These are phyloP conservation scores for Nannospalax galili DNA, from an alignment of 2,113 vertebrate genomes.

Conservation along the genomic window DNA sequence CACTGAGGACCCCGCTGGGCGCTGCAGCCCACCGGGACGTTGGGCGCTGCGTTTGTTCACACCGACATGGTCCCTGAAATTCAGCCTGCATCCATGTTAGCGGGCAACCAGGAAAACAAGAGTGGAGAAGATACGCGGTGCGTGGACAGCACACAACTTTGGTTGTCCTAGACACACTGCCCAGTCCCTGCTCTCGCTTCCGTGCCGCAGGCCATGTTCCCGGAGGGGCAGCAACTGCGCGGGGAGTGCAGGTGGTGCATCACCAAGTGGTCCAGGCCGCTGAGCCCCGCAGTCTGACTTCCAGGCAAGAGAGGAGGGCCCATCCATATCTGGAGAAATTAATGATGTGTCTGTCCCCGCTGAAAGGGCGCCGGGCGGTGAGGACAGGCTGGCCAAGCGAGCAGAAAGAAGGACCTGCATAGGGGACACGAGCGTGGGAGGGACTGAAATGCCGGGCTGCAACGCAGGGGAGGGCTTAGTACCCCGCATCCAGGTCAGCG, in stretches of 20 bases:
- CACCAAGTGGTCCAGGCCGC: not conserved
- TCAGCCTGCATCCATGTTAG: not conserved
- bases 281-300: not conserved
- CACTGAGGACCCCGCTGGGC: not conserved
- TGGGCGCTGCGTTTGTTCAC: not conserved
- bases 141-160: not conserved
- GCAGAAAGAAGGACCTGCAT: fast-evolving
- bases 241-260: too few relatives aligned
- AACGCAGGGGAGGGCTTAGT: too few relatives aligned
- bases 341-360: slow-evolving; percentile 69
- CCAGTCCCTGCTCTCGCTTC: not conserved
- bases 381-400: too few relatives aligned
- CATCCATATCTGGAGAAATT: slow-evolving; percentile 39
- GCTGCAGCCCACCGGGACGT: not conserved
- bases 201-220: not conserved
- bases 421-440: too few relatives aligned
- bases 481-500: not conserved
- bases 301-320: slow-evolving; percentile 33
- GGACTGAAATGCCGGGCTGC: too few relatives aligned
- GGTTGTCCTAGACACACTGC: not conserved
- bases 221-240: not conserved
- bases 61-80: not conserved
- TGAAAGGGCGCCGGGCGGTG: slow-evolving; percentile 62
- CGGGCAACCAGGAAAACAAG: not conserved
- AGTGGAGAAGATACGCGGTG: not conserved